Base-by-base conservation (phyloP, 2,888 invertebrate genomes). In the Sicus ferrugineus region DNA sequence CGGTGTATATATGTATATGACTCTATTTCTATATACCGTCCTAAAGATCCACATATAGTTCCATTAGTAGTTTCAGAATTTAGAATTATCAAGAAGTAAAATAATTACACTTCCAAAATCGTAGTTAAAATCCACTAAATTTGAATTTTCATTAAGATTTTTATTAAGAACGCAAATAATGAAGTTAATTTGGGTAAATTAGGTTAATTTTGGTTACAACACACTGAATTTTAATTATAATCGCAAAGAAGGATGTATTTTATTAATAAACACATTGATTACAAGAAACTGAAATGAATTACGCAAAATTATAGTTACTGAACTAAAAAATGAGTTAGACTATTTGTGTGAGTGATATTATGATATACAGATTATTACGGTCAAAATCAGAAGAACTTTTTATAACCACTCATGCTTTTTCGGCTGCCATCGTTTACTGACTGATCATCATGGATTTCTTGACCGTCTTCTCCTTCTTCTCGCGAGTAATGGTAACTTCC, bases 401-500 rank as follows among this genome's bases (percentile, higher is more conserved):
- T n/a, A n/a, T n/a, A n/a, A n/a, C n/a, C n/a, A n/a, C n/a, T n/a
- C n/a, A n/a, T n/a, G n/a, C n/a, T n/a, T n/a, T n/a, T n/a, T n/a
- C n/a, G n/a, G n/a, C 9, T 54, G 26, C 5, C 21, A 3, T 4
- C 26, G 48, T 75, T 76, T 82, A 81, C 64, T 82, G 79, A 75
- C 82, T 81, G 74, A 83, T 80, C 77, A 82, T 75, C 82, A 83
- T 83, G 56, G 82, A 79, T 76, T 82, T 82, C 79, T 81, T 82
- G 75, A 81, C 78, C 75, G 81, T 82, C 78, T 81, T 82, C 75
- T 82, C 82, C 73, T 79, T 83, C 78, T 81, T 80, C 72, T 83
- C 82, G 31, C 80, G 80, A 69, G 83, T 81, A 67, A 83, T 79
- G 77, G 82, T 83, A 66, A 82, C 80, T 73, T 81, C 79, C 77